Evolutionary conservation across 2,113 vertebrate genomes (phyloP).

Genomic region (Tachycineta bicolor): DNA sequence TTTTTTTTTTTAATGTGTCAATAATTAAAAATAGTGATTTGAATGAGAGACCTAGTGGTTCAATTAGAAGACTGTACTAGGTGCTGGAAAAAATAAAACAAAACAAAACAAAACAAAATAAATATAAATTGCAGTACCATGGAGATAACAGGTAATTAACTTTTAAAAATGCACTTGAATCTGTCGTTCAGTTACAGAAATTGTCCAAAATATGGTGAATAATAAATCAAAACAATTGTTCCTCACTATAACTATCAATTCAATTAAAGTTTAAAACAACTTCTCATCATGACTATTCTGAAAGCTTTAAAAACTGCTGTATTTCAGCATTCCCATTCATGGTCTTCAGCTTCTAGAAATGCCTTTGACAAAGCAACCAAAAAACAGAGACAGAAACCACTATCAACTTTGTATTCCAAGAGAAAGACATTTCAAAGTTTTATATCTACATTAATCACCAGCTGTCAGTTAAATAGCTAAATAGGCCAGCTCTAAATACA

Average conservation of each 20-base stretch:
- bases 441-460: neutral
- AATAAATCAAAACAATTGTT: constrained; percentile 44
- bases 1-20: neutral
- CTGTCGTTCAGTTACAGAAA: neutral
- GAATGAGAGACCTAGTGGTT: neutral
- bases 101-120: neutral
- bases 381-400: neutral
- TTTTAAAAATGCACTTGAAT: neutral
- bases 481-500: neutral
- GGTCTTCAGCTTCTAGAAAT: neutral
- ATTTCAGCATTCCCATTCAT: constrained; percentile 31
- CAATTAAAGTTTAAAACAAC: constrained; percentile 30
- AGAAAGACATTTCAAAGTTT: neutral
- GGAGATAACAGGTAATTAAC: neutral
- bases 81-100: neutral
- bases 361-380: neutral
- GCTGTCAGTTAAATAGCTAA: neutral
- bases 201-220: constrained; percentile 20
- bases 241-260: constrained; percentile 25
- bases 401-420: neutral
- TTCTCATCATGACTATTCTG: constrained; percentile 4
- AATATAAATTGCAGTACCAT: neutral
- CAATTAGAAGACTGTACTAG: neutral
- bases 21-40: constrained; percentile 16
- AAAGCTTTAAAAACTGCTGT: constrained; percentile 22